phyloP scores from a whole-genome alignment of 2,888 invertebrate species.

The Listrodromus nycthemerus region DNA sequence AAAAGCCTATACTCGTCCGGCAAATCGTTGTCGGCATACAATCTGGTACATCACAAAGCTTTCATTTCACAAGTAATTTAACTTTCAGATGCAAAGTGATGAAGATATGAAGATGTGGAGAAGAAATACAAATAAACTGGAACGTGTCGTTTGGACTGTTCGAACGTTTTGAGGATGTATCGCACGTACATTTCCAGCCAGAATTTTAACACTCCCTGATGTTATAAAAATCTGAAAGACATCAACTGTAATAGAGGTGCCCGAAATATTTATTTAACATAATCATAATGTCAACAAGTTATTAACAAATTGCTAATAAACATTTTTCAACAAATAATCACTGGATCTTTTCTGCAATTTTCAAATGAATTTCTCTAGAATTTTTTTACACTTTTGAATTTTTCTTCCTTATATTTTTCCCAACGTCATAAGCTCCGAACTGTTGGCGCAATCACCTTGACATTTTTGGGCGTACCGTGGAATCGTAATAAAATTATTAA shows the following conservation, averaged over 20 bases:
- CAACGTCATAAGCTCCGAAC: too few relatives aligned
- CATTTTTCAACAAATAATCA: background rate
- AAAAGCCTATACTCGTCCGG: constrained; percentile 98
- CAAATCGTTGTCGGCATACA: constrained; percentile 97
- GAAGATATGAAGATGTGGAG: background rate
- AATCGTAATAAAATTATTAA: too few relatives aligned
- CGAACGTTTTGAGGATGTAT: background rate
- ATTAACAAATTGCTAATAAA: background rate
- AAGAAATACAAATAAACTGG: background rate
- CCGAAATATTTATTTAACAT: background rate
- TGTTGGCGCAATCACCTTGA: too few relatives aligned
- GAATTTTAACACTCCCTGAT: too few relatives aligned
- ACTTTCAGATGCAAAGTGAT: background rate
- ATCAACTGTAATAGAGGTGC: too few relatives aligned
- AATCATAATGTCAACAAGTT: background rate
- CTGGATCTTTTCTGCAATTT: background rate
- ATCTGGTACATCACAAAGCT: constrained; percentile 85
- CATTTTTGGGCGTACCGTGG: too few relatives aligned
- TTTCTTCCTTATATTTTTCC: background rate
- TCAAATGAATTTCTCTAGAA: background rate
- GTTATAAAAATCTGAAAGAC: too few relatives aligned
- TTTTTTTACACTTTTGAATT: background rate
- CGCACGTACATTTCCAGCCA: too few relatives aligned
- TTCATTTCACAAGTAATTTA: background rate
- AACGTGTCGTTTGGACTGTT: background rate